A percentile compares a stretch with the other conserved stretches of the same genome.
Evolutionary conservation across 2,888 invertebrate species (phyloP).

Genomic region (Ametastegia equiseti): DNA sequence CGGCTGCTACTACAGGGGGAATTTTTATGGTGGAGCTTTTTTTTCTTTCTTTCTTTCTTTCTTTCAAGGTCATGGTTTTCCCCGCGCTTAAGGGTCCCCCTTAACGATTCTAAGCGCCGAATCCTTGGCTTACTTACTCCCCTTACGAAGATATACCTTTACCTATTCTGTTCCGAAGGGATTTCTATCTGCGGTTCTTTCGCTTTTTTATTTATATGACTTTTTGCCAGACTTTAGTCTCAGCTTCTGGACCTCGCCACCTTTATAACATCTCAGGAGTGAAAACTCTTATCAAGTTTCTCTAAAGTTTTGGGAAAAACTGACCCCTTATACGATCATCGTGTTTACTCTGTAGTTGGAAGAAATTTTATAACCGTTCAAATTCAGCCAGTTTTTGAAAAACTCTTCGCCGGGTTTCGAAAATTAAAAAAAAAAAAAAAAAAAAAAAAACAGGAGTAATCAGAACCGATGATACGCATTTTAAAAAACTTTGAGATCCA

Average conservation of each 20-base stretch:
- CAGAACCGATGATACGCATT: no score
- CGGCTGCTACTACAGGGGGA: background rate
- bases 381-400: no score
- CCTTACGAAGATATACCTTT: background rate
- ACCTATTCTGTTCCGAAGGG: background rate
- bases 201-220: background rate
- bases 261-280: background rate
- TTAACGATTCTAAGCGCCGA: slow-evolving; percentile 23
- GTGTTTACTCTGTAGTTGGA: no score
- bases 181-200: background rate
- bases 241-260: background rate
- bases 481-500: no score
- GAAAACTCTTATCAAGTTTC: background rate
- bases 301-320: background rate
- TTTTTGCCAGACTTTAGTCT: background rate
- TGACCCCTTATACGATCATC: background rate
- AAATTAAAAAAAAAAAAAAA: no score
- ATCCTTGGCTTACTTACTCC: background rate
- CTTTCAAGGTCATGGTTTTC: background rate
- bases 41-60: no score
- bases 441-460: no score
- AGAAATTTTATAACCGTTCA: no score
- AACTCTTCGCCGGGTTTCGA: no score
- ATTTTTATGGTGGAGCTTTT: slow-evolving; percentile 13
- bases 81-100: slow-evolving; percentile 12